phyloP scores from a whole-genome alignment of 2,888 invertebrate species.

The Stenichneumon culpator region DNA sequence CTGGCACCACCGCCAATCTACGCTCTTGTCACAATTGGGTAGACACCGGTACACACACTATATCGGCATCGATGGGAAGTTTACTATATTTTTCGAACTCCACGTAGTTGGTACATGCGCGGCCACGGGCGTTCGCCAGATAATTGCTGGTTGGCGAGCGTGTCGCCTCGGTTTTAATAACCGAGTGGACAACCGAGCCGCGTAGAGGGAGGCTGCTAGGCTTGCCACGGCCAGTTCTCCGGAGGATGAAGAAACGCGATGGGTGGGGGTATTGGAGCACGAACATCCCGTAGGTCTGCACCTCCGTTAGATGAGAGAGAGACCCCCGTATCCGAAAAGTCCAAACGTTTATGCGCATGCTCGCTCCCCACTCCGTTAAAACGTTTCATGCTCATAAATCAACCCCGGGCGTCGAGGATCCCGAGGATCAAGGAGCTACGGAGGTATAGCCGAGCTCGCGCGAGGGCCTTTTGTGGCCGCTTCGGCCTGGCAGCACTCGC shows the following conservation, averaged over 20 bases:
- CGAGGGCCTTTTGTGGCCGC: conserved; percentile 67
- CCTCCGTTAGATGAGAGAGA: conserved; percentile 62
- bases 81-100: conserved; percentile 36
- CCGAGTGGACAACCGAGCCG: conserved; percentile 82
- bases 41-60: conserved; percentile 31
- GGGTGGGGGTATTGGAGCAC: conserved; percentile 75
- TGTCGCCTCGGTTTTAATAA: conserved; percentile 84
- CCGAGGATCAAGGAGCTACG: conserved; percentile 60
- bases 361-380: conserved; percentile 73
- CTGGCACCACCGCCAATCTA: not conserved
- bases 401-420: conserved; percentile 77
- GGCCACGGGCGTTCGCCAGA: conserved; percentile 81
- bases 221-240: conserved; percentile 63
- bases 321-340: conserved; percentile 53
- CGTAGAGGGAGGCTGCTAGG: conserved; percentile 79
- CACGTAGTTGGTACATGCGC: conserved; percentile 71
- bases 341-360: conserved; percentile 77
- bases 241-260: conserved; percentile 48
- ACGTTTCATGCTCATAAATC: conserved; percentile 77
- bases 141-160: conserved; percentile 83
- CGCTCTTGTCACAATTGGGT: not conserved
- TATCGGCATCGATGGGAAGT: conserved; percentile 36
- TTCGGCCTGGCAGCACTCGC: conserved; percentile 25
- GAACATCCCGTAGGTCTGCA: conserved; percentile 64
- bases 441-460: conserved; percentile 41